Evolutionary conservation across 53 echinoderm and acorn worm genomes (phyloP).

Genomic region (Stichopus horrens): DNA sequence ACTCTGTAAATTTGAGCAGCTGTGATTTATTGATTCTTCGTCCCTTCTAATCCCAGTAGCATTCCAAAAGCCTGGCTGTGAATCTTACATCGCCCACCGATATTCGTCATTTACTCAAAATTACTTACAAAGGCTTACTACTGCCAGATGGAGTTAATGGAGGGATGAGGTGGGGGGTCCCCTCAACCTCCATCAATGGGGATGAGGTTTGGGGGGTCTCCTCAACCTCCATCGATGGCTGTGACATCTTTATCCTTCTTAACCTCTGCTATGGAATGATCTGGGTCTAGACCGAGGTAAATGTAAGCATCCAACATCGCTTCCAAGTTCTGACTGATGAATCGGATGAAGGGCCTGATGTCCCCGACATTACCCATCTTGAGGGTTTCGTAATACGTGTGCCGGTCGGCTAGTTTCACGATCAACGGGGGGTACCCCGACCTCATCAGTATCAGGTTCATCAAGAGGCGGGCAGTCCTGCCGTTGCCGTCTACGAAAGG

Average conservation of each 20-base stretch:
- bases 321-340: constrained; percentile 75
- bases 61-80: no score
- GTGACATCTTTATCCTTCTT: constrained; percentile 40
- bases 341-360: constrained; percentile 90
- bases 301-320: constrained; percentile 82
- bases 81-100: no score
- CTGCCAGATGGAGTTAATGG: no score
- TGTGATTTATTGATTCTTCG: no score
- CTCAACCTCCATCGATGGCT: constrained; percentile 2
- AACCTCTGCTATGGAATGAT: constrained; percentile 61
- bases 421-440: constrained; percentile 91
- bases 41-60: no score
- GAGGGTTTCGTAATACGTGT: constrained; percentile 78
- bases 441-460: constrained; percentile 87
- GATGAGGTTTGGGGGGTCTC: neutral
- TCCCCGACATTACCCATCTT: constrained; percentile 86
- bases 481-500: constrained; percentile 97
- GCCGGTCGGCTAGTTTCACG: constrained; percentile 75
- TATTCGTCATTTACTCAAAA: no score
- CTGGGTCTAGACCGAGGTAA: constrained; percentile 64
- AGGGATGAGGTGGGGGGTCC: no score
- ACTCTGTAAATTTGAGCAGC: no score
- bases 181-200: constrained; percentile 5
- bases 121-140: no score
- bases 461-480: constrained; percentile 83